These are phyloP conservation scores for Hydrophis major DNA, from an alignment of 2,797 vertebrate genomes.

Conservation along the genomic window DNA sequence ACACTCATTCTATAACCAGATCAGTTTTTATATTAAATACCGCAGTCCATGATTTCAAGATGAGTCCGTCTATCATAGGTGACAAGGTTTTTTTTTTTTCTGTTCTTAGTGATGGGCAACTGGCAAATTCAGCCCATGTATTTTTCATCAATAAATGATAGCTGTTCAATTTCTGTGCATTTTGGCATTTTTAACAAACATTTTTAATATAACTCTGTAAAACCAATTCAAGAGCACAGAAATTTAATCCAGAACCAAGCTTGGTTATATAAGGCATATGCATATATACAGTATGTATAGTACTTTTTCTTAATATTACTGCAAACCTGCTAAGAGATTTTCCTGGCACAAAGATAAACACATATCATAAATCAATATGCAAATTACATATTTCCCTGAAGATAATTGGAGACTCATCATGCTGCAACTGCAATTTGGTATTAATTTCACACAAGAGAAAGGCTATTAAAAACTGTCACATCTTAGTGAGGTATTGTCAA, in stretches of 20 bases:
- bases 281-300: neutral
- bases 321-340: neutral
- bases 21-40: neutral
- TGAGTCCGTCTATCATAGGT: neutral
- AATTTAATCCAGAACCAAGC: neutral
- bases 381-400: neutral
- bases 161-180: neutral
- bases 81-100: neutral
- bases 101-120: neutral
- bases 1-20: neutral
- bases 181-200: neutral
- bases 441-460: conserved; percentile 41
- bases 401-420: conserved; percentile 17
- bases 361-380: conserved; percentile 12
- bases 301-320: neutral
- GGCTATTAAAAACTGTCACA: conserved; percentile 28
- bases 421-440: conserved; percentile 18
- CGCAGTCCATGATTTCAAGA: neutral
- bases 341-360: neutral
- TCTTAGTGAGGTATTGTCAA: neutral
- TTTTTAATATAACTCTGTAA: neutral
- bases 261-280: neutral
- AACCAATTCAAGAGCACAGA: neutral
- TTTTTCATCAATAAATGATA: neutral
- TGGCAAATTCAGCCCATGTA: neutral